These are phyloP conservation scores for Coranthus polyacanthus DNA, from an alignment of 2,797 vertebrate species.

Conservation along the genomic window DNA sequence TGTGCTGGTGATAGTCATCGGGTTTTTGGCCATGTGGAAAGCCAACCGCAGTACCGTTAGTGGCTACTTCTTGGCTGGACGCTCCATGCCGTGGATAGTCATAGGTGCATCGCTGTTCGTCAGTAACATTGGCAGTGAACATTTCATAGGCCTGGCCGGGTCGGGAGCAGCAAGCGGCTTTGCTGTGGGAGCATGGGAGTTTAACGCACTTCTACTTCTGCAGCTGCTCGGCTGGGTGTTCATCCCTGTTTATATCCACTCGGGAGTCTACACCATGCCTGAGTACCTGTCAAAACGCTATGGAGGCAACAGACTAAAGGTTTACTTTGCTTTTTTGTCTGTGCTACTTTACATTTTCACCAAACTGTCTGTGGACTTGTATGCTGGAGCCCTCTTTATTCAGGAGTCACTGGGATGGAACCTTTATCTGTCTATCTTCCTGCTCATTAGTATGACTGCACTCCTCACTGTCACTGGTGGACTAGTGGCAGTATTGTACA, in stretches of 20 bases:
- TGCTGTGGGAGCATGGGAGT: slow-evolving; percentile 98
- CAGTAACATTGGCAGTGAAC: slow-evolving; percentile 99
- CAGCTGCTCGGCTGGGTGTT: slow-evolving; percentile 99
- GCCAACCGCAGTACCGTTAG: slow-evolving; percentile 96
- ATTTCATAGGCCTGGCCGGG: slow-evolving; percentile 99
- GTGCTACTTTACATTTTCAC: slow-evolving; percentile 98
- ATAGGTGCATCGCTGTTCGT: slow-evolving; percentile 98
- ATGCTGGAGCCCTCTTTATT: slow-evolving; percentile 97
- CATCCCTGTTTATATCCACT: slow-evolving; percentile 97
- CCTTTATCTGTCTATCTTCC: slow-evolving; percentile 94
- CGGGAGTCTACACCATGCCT: slow-evolving; percentile 98
- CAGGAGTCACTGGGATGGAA: slow-evolving; percentile 99
- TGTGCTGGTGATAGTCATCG: slow-evolving; percentile 93
- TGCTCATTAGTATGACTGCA: slow-evolving; percentile 96
- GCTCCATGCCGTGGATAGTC: slow-evolving; percentile 96
- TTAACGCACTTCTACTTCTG: slow-evolving; percentile 97
- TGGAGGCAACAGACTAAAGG: slow-evolving; percentile 94
- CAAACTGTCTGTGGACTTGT: slow-evolving; percentile 98
- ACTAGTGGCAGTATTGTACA: slow-evolving; percentile 97
- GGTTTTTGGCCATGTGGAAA: slow-evolving; percentile 98
- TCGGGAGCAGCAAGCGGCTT: slow-evolving; percentile 98
- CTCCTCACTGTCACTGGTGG: slow-evolving; percentile 96
- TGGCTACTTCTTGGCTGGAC: slow-evolving; percentile 98
- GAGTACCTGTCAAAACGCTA: slow-evolving; percentile 97
- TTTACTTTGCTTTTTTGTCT: slow-evolving; percentile 95